Percentiles rank a stretch among this genome's conserved stretches.
Conservation (phyloP, 1,140 invertebrate species). For the Nephila pilipes region DNA sequence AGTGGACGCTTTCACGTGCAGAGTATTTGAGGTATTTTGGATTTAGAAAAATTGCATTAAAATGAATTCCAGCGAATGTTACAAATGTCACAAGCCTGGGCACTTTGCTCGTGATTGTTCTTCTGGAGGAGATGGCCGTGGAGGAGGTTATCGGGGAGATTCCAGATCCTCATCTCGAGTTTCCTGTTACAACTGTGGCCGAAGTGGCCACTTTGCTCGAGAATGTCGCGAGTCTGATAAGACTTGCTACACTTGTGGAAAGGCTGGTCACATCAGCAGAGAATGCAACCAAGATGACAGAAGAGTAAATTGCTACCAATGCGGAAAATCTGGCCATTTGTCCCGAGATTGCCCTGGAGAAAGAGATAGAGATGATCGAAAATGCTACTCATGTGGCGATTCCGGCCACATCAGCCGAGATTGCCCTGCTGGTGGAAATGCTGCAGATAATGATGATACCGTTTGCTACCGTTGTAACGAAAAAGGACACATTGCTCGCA, state of each 20-base stretch:
- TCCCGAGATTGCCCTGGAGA: conserved; percentile 82
- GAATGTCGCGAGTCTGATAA: conserved; percentile 82
- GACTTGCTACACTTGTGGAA: conserved; percentile 93
- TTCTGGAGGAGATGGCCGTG: conserved; percentile 84
- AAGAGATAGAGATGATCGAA: conserved; percentile 64
- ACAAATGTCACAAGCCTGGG: conserved; percentile 88
- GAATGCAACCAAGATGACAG: conserved; percentile 84
- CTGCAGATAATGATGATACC: conserved; percentile 63
- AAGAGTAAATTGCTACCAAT: conserved; percentile 78
- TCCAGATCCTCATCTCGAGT: conserved; percentile 80
- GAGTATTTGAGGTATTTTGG: background rate
- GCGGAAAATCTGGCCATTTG: conserved; percentile 83
- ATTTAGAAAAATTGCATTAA: background rate
- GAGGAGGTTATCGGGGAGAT: conserved; percentile 80
- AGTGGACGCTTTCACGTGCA: conserved; percentile 52
- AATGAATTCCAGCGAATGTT: conserved; percentile 91
- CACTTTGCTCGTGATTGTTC: conserved; percentile 90
- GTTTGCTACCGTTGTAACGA: conserved; percentile 89
- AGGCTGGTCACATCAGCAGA: conserved; percentile 93
- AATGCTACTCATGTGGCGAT: conserved; percentile 77
- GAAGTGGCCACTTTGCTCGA: conserved; percentile 78
- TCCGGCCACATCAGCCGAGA: conserved; percentile 78
- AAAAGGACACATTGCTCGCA: conserved; percentile 94
- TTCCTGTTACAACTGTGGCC: conserved; percentile 78
- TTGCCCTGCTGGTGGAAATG: conserved; percentile 74